Evolutionary conservation across 1,140 invertebrate species (phyloP), one percentile per base, ranked within the genome.

Genomic region (Pygmarrhopalites habei): DNA sequence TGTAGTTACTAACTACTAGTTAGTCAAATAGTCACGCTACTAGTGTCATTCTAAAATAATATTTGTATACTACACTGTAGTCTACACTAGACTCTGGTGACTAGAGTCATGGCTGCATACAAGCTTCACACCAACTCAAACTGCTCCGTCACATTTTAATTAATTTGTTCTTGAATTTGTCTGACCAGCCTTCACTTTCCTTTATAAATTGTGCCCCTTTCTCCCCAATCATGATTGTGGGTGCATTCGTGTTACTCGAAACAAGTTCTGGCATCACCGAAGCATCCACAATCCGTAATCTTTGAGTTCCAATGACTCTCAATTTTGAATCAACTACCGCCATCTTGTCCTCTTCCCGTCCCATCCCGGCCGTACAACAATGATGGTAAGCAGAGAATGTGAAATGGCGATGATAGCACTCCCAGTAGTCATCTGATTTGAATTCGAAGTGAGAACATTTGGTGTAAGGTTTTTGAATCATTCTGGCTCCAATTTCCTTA

Each of bases 391-490:
- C 53, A 2, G 60, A 46, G 17, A 62, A 41, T 0, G 60, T 44
- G 29, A 56, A 62, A 10, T 21, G 25, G 25, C 28, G 30, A n/a
- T 30, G 47, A 29, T 77, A 58, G 64, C 81, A 82, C 41, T 77
- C 73, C 77, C 81, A 80, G 65, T 81, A 82, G 0, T 75, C 74
- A 58, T 82, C 79, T 1, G 75, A 74, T 10, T 69, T 76, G 26
- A 79, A 77, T 14, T 35, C 21, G 21, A 72, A 65, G 7, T 71
- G 65, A 29, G 74, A 73, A 64, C 75, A 76, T 0, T 56, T 56
- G 2, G 62, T 55, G 52, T 58, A 64, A 5, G 52, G 43, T 15
- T 17, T 17, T 4, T 53, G 23, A 4, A 51, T 26, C 10, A 62
- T 19, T 29, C 32, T 26, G 1, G 49, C 60, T 25, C 39, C 39